Evolutionary conservation across 2,113 vertebrate genomes (phyloP).

Genomic region (Campylomormyrus tamandua): DNA sequence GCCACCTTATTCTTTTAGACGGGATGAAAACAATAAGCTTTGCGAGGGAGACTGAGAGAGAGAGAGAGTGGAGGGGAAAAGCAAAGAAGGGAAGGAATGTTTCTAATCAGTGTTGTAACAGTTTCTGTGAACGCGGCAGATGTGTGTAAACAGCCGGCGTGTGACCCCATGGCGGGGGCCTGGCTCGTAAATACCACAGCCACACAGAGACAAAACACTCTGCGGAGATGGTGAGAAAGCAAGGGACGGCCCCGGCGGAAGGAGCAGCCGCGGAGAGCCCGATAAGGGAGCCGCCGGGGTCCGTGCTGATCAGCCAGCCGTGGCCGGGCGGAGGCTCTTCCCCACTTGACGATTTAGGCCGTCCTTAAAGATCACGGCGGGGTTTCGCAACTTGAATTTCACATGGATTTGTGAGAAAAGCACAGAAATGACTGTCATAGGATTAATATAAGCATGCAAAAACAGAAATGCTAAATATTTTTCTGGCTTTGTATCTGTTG

Average conservation of each 20-base stretch:
- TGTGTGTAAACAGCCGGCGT: neutral
- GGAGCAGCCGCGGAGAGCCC: neutral
- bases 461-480: neutral
- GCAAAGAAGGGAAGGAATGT: neutral
- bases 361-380: neutral
- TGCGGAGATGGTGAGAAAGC: conserved; percentile 14
- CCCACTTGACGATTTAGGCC: neutral
- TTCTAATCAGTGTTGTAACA: neutral
- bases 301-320: neutral
- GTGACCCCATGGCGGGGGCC: neutral
- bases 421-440: neutral
- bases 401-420: neutral
- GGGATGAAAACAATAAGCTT: neutral
- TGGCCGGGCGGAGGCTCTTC: neutral
- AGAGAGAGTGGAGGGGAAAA: neutral
- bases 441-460: neutral
- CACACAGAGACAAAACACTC: neutral
- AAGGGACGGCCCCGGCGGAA: conserved; percentile 1
- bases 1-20: neutral
- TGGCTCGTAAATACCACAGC: neutral
- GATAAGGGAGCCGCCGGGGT: neutral
- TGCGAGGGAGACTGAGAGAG: neutral
- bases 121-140: neutral
- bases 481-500: neutral
- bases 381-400: neutral